phyloP scores from a whole-genome alignment of 2,797 vertebrate species.

The Odontamblyopus rebecca region DNA sequence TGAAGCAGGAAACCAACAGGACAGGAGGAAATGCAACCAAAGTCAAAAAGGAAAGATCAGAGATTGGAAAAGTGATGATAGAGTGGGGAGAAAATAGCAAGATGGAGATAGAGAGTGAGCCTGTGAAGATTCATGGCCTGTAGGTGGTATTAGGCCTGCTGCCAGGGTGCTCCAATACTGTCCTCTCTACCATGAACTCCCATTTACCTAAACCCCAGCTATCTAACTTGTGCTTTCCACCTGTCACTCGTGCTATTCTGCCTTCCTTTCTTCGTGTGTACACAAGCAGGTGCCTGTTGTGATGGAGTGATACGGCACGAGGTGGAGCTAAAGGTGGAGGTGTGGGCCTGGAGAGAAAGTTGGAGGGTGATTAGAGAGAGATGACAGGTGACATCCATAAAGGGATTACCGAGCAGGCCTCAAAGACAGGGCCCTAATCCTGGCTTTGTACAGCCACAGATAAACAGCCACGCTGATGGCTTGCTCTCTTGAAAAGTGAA shows the following conservation, averaged over 20 bases:
- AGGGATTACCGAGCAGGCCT: constrained; percentile 75
- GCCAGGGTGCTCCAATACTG: constrained; percentile 33
- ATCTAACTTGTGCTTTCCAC: constrained; percentile 26
- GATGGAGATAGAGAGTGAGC: constrained; percentile 34
- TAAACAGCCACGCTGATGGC: constrained; percentile 78
- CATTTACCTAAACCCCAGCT: constrained; percentile 53
- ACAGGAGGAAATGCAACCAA: constrained; percentile 36
- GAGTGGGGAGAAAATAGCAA: constrained; percentile 26
- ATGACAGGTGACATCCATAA: constrained; percentile 82
- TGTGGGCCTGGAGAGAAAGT: constrained; percentile 57
- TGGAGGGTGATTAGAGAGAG: constrained; percentile 76
- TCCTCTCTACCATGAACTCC: constrained; percentile 43
- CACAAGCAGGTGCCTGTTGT: constrained; percentile 42
- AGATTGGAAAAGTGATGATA: constrained; percentile 36
- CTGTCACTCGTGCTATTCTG: constrained; percentile 39
- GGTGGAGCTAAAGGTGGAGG: constrained; percentile 25
- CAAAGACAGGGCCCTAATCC: constrained; percentile 79
- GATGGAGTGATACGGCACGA: constrained; percentile 66
- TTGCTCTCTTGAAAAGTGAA: constrained; percentile 78
- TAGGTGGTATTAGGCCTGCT: constrained; percentile 53
- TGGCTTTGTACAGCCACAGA: constrained; percentile 76
- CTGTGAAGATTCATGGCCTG: constrained; percentile 40
- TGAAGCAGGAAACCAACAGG: constrained; percentile 25
- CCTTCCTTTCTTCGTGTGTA: constrained; percentile 41
- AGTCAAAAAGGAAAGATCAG: constrained; percentile 27